Percentiles rank a stretch among this genome's conserved stretches.
These are phyloP conservation scores for Iguana delicatissima DNA, from an alignment of 2,797 vertebrate species.

Conservation along the genomic window DNA sequence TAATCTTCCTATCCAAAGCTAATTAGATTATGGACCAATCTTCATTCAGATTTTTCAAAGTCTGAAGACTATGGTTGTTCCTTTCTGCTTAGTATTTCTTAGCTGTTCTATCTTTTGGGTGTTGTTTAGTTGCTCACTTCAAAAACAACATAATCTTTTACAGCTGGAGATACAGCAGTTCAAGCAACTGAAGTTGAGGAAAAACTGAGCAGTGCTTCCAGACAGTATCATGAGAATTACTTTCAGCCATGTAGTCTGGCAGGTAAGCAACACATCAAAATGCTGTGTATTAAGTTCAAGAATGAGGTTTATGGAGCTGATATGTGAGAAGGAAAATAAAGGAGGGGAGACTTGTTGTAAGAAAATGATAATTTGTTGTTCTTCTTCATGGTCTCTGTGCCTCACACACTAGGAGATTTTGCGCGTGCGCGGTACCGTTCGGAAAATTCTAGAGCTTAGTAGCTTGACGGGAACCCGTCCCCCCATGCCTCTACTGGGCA, in stretches of 20 bases:
- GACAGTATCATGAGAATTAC: slow-evolving; percentile 89
- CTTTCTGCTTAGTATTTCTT: slow-evolving; percentile 19
- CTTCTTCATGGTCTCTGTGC: too few relatives aligned
- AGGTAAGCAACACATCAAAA: slow-evolving; percentile 81
- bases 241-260: slow-evolving; percentile 90
- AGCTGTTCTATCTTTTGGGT: background rate
- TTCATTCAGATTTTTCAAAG: background rate
- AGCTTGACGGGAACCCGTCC: too few relatives aligned
- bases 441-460: too few relatives aligned
- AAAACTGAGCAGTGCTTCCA: slow-evolving; percentile 81
- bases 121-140: slow-evolving; percentile 41
- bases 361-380: too few relatives aligned
- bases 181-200: slow-evolving; percentile 78
- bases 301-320: slow-evolving; percentile 17
- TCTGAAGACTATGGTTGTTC: background rate
- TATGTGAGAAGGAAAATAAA: slow-evolving; percentile 16
- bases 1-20: slow-evolving; percentile 1
- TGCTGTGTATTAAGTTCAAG: background rate
- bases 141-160: slow-evolving; percentile 63
- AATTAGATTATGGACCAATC: slow-evolving; percentile 10
- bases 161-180: slow-evolving; percentile 83
- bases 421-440: too few relatives aligned
- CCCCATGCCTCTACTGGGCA: too few relatives aligned
- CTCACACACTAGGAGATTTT: too few relatives aligned
- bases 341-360: background rate